A percentile compares a stretch with the other conserved stretches of the same genome.
These are phyloP conservation scores for Rhineura floridana DNA, from an alignment of 2,113 vertebrate genomes.

Conservation along the genomic window DNA sequence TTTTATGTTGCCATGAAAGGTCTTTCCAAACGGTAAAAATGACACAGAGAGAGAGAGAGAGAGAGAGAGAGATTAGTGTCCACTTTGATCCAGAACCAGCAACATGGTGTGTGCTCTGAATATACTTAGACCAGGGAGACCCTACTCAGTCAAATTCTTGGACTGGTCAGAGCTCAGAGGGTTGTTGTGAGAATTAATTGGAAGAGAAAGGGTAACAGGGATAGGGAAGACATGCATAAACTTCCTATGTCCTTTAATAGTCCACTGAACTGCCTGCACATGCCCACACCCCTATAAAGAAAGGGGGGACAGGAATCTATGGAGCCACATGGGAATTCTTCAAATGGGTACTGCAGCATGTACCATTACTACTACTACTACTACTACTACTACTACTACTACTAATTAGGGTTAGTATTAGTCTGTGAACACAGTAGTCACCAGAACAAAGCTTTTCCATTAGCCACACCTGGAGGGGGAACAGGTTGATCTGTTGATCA, in stretches of 20 bases:
- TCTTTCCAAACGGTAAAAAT: accelerated
- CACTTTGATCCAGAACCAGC: background rate
- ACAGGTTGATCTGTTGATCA: no score
- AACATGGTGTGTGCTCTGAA: background rate
- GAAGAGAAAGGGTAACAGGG: background rate
- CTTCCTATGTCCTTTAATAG: background rate
- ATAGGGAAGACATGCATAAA: background rate
- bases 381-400: no score
- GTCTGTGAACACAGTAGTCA: no score
- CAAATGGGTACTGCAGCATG: no score
- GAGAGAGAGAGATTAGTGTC: background rate
- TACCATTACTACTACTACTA: no score
- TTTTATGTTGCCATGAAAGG: background rate
- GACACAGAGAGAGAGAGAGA: background rate
- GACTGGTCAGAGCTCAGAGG: background rate
- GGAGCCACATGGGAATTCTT: no score
- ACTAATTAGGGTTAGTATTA: no score
- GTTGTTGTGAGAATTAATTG: background rate
- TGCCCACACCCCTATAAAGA: no score
- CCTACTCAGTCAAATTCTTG: background rate
- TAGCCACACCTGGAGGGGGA: no score
- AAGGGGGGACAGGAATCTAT: no score
- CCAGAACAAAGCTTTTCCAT: no score
- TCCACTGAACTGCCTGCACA: background rate
- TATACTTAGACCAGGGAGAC: no score